Conservation (phyloP, 2,113 vertebrate species). For the Boleophthalmus pectinirostris region DNA sequence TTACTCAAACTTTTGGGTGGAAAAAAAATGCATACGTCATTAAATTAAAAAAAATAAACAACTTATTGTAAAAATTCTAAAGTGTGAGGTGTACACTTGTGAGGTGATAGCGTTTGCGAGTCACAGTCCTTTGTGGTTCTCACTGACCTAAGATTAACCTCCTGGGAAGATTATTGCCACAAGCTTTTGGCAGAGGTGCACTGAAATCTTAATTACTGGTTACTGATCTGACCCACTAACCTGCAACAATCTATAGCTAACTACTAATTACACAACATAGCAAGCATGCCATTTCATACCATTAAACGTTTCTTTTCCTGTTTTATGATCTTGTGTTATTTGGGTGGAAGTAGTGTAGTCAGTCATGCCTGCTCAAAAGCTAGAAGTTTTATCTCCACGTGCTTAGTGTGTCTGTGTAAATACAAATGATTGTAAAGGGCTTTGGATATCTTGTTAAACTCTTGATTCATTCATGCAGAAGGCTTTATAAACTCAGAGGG, state of each 20-base stretch:
- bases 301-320: no score
- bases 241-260: not conserved
- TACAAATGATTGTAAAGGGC: no score
- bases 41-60: no score
- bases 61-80: not conserved
- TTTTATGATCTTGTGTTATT: no score
- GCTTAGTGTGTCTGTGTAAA: no score
- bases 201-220: slow-evolving; percentile 28
- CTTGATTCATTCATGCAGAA: no score
- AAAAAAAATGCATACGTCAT: no score
- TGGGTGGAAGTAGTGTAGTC: no score
- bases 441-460: no score
- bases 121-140: slow-evolving; percentile 36
- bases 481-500: no score
- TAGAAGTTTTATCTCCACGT: not conserved
- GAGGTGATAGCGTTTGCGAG: slow-evolving; percentile 24
- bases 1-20: no score
- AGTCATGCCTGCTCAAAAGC: not conserved
- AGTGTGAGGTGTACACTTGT: slow-evolving; percentile 13
- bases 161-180: slow-evolving; percentile 57
- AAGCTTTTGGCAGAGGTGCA: slow-evolving; percentile 22
- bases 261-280: not conserved
- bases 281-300: not conserved
- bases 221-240: slow-evolving; percentile 19
- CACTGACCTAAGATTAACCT: slow-evolving; percentile 52